These are phyloP conservation scores for Stenchaetothrips biformis DNA, from an alignment of 2,888 invertebrate genomes.

Conservation along the genomic window DNA sequence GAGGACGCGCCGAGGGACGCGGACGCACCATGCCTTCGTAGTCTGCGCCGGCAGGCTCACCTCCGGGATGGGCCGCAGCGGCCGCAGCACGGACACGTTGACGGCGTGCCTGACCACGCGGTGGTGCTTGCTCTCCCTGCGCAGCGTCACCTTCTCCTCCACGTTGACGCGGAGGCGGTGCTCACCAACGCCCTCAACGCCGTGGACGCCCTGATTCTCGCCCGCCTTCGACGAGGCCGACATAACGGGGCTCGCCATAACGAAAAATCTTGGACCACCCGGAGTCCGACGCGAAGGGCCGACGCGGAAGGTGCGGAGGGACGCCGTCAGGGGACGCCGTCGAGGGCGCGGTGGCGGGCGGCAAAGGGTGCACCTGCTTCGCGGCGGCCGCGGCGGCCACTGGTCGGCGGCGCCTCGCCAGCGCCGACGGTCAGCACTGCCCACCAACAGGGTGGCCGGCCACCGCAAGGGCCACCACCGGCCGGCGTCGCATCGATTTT, in stretches of 20 bases:
- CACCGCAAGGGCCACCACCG: conserved; percentile 36
- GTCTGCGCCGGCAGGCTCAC: not conserved
- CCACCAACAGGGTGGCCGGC: conserved; percentile 39
- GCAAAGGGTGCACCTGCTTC: not conserved
- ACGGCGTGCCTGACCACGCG: conserved; percentile 8
- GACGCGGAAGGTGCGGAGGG: not conserved
- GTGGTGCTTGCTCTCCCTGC: not conserved
- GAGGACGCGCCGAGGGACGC: too few relatives aligned
- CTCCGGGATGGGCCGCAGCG: conserved; percentile 15
- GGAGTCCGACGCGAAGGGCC: not conserved
- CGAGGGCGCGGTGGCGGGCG: not conserved
- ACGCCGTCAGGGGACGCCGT: not conserved
- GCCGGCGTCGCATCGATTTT: conserved; percentile 31
- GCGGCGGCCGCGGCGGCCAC: conserved; percentile 51
- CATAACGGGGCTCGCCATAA: not conserved
- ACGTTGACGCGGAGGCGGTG: conserved; percentile 35
- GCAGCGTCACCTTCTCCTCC: conserved; percentile 33
- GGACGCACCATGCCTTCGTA: not conserved
- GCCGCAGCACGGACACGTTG: conserved; percentile 20
- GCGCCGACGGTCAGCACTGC: conserved; percentile 37
- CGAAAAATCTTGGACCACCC: too few relatives aligned
- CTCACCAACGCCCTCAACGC: too few relatives aligned
- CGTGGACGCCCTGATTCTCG: not conserved
- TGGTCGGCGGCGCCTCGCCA: conserved; percentile 48
- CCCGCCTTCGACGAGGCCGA: not conserved